A percentile compares a stretch with the other conserved stretches of the same genome.
phyloP scores from a whole-genome alignment of 2,113 vertebrate genomes.

The Apeltes quadracus region DNA sequence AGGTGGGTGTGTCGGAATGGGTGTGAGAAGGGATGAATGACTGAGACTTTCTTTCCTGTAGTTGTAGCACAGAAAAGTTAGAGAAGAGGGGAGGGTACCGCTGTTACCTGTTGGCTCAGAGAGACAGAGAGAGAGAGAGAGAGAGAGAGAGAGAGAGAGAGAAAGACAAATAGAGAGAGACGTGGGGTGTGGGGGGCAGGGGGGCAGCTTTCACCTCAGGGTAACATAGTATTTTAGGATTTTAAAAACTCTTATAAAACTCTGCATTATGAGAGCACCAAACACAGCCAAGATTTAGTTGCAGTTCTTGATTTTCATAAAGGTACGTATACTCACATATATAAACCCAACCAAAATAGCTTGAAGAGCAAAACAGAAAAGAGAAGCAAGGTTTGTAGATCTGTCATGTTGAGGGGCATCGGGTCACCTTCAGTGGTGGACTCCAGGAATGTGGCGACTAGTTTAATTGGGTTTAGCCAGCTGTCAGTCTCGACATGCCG shows the following conservation, averaged over 20 bases:
- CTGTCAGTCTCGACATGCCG: constrained; percentile 69
- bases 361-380: constrained; percentile 37
- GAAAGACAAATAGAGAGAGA: constrained; percentile 3
- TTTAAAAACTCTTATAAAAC: too few relatives aligned
- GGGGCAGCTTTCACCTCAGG: constrained; percentile 17
- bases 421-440: constrained; percentile 65
- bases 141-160: constrained; percentile 5
- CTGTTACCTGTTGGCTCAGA: constrained; percentile 73
- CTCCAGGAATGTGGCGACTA: constrained; percentile 69
- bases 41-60: constrained; percentile 42
- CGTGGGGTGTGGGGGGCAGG: constrained; percentile 8
- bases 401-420: constrained; percentile 38
- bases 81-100: constrained; percentile 59
- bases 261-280: not conserved
- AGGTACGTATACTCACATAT: constrained; percentile 23
- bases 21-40: constrained; percentile 64
- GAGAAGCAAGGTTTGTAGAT: constrained; percentile 38
- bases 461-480: constrained; percentile 75
- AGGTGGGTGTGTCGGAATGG: constrained; percentile 41
- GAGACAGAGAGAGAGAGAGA: constrained; percentile 36
- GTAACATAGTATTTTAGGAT: not conserved
- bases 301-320: constrained; percentile 18
- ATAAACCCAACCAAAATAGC: constrained; percentile 30
- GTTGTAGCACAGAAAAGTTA: constrained; percentile 61
- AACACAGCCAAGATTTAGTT: constrained; percentile 14